phyloP scores from a whole-genome alignment of 2,797 vertebrate species.

The Pseudochirops corinnae region DNA sequence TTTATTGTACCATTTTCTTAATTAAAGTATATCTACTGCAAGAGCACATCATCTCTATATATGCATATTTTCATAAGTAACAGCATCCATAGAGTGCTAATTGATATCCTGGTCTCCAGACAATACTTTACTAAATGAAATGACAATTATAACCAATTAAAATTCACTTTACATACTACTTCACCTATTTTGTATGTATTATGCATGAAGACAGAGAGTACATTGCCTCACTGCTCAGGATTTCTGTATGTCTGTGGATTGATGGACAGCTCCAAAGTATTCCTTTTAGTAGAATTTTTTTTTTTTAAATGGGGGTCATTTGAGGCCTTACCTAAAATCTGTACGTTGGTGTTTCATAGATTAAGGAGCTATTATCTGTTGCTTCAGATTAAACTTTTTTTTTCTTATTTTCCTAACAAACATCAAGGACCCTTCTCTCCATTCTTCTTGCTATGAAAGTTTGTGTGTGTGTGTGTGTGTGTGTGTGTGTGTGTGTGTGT shows the following conservation, averaged over 20 bases:
- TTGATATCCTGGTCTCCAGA: constrained; percentile 91
- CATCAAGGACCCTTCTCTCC: constrained; percentile 71
- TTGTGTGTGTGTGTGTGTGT: background rate
- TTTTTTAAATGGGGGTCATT: constrained; percentile 78
- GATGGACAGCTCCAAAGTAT: constrained; percentile 88
- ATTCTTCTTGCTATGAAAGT: constrained; percentile 63
- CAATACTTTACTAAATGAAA: constrained; percentile 92
- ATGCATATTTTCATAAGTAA: constrained; percentile 90
- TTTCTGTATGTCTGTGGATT: constrained; percentile 84
- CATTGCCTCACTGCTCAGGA: constrained; percentile 85
- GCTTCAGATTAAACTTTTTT: constrained; percentile 73
- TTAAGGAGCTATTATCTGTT: constrained; percentile 76
- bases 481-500: too few relatives aligned
- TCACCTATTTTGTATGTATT: constrained; percentile 91
- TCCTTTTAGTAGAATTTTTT: constrained; percentile 74
- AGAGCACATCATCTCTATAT: constrained; percentile 86
- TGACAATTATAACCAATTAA: constrained; percentile 93
- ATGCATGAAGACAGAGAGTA: constrained; percentile 89
- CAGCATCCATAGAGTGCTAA: constrained; percentile 90
- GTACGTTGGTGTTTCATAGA: constrained; percentile 78
- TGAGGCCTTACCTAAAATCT: constrained; percentile 79
- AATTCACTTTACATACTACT: constrained; percentile 91
- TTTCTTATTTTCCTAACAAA: constrained; percentile 77
- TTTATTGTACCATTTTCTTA: constrained; percentile 89
- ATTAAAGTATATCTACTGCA: constrained; percentile 88